A percentile compares a stretch with the other conserved stretches of the same genome.
phyloP scores from a whole-genome alignment of 1,140 invertebrate species.

The Tetraneura akinire region DNA sequence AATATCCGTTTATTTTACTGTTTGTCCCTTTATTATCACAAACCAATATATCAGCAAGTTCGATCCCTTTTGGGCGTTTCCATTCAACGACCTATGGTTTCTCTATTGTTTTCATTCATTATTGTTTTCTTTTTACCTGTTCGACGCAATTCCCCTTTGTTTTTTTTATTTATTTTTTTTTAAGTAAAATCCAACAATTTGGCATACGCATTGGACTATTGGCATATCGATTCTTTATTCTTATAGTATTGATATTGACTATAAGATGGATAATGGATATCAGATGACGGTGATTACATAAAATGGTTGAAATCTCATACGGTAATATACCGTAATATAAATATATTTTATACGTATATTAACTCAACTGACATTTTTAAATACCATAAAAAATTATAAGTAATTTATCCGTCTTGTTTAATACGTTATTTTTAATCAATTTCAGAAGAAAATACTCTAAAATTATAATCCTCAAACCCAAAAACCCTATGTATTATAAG shows the following conservation, averaged over 20 bases:
- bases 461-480: too few species aligned
- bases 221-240: neutral
- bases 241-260: too few species aligned
- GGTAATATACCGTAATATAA: too few species aligned
- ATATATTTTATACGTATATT: too few species aligned
- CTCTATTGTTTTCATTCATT: conserved; percentile 38
- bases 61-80: conserved; percentile 42
- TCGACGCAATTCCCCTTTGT: conserved; percentile 8
- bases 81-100: conserved; percentile 7
- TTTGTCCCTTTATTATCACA: conserved; percentile 29
- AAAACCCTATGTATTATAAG: too few species aligned
- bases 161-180: too few species aligned
- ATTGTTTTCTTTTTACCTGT: conserved; percentile 22
- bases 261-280: neutral
- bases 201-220: neutral
- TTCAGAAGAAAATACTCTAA: too few species aligned
- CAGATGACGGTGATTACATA: neutral
- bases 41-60: conserved; percentile 45
- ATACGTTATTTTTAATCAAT: too few species aligned
- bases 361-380: too few species aligned
- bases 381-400: too few species aligned
- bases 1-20: conserved; percentile 45
- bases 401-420: too few species aligned
- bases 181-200: neutral
- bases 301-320: neutral